Evolutionary conservation across 2,888 invertebrate genomes (phyloP).

Genomic region (Andrena minutula): DNA sequence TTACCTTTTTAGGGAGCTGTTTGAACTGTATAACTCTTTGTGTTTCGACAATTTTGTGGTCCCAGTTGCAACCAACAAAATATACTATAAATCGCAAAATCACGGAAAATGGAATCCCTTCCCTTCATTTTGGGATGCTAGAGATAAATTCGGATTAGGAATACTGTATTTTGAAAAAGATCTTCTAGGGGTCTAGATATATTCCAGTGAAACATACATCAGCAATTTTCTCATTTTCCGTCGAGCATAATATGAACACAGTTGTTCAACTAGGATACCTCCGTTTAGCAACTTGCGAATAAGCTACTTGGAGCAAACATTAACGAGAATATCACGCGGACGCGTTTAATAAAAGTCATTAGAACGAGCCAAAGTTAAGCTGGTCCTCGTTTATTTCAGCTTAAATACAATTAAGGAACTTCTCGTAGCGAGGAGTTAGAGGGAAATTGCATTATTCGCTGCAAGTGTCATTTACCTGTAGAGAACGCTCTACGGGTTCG

Average conservation of each 20-base stretch:
- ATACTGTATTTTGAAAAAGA: too few species aligned
- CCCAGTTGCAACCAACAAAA: too few species aligned
- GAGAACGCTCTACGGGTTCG: constrained; percentile 5
- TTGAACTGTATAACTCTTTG: too few species aligned
- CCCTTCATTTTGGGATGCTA: too few species aligned
- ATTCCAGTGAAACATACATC: constrained; percentile 25
- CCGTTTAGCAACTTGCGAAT: constrained; percentile 38
- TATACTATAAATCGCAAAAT: too few species aligned
- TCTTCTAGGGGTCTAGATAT: background rate
- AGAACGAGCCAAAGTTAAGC: constrained; percentile 32
- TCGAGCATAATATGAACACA: constrained; percentile 31
- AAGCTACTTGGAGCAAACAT: constrained; percentile 47
- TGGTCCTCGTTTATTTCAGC: constrained; percentile 38
- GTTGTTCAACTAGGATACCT: constrained; percentile 50
- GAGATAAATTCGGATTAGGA: too few species aligned
- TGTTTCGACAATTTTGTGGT: too few species aligned
- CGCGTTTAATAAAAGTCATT: constrained; percentile 54
- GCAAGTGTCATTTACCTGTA: constrained; percentile 23
- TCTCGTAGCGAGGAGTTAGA: constrained; percentile 9
- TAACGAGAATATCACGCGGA: constrained; percentile 49
- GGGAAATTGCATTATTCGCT: constrained; percentile 34
- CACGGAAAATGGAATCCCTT: too few species aligned
- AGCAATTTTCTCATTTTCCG: constrained; percentile 32
- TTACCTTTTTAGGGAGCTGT: too few species aligned
- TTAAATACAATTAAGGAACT: constrained; percentile 52